A percentile compares a stretch with the other conserved stretches of the same genome.
These are phyloP conservation scores for Neodiprion fabricii DNA, from an alignment of 1,140 invertebrate species.

Conservation along the genomic window DNA sequence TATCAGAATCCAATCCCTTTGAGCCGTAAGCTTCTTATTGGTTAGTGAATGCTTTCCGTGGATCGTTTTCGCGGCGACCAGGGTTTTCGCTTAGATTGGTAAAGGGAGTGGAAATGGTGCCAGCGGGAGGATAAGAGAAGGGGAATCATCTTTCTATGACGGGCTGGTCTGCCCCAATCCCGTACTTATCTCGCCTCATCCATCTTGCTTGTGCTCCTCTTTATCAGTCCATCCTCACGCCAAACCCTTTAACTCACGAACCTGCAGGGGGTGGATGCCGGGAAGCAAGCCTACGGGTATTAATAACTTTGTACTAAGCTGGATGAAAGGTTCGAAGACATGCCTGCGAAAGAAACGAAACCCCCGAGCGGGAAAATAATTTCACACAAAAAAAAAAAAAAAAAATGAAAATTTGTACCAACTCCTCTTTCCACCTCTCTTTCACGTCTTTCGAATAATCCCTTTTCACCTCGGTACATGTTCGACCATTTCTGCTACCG, in stretches of 20 bases:
- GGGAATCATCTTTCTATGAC: constrained; percentile 28
- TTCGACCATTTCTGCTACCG: too few relatives aligned
- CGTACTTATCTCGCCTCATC: constrained; percentile 28
- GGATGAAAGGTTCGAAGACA: constrained; percentile 7
- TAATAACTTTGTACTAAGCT: constrained; percentile 4
- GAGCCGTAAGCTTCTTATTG: constrained; percentile 3
- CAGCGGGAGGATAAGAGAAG: constrained; percentile 12
- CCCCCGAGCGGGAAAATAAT: not conserved
- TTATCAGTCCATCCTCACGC: constrained; percentile 19
- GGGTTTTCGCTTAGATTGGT: not conserved
- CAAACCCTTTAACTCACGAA: constrained; percentile 4
- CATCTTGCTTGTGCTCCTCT: constrained; percentile 26
- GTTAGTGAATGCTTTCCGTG: constrained; percentile 1
- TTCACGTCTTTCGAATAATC: not conserved
- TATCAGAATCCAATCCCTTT: constrained; percentile 7
- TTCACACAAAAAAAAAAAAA: not conserved
- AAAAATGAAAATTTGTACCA: not conserved
- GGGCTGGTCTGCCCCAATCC: constrained; percentile 14
- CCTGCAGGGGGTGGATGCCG: constrained; percentile 11
- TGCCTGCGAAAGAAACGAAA: not conserved
- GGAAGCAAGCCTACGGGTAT: not conserved
- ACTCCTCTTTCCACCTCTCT: not conserved
- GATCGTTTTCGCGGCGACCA: not conserved
- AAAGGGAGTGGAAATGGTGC: not conserved
- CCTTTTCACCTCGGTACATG: too few relatives aligned